Base-by-base conservation (phyloP, 1,140 invertebrate species). In the Drosophila setifemur region DNA sequence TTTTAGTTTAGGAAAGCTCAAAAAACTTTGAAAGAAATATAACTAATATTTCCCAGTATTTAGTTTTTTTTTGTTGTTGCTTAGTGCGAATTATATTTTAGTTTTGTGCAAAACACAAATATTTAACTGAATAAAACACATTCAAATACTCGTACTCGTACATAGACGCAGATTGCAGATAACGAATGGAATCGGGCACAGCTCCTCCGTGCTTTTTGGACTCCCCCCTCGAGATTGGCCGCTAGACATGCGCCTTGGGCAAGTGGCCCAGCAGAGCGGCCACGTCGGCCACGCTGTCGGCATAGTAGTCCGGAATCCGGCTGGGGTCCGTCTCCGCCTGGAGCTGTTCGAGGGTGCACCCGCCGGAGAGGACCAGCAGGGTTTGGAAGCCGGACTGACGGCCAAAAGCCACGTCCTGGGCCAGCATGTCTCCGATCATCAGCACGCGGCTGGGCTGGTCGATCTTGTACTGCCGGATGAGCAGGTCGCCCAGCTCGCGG, bases 401-500 rank as follows among this genome's bases (percentile, higher is more conserved):
- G 0, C 91, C 93, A 16, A 94, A 92, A 25, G 89, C 91, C 5
- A 94, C 90, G 48, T 94, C 93, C 71, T 92, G 90, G 11, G 92
- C 90, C n/a, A 93, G 92, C 93, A 93, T 92, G 39, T 94, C 93
- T 6, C 93, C 93, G 50, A 94, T 91, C 71, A 94, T 93, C 0
- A 94, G 88, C n/a, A 92, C 92, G 58, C 92, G 91, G n/a, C 79
- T 82, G 1, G 92, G 90, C 42, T 92, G 76, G 0, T 69, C 88
- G 6, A 93, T 85, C 0, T 91, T 85, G 23, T 90, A 92, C 11
- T 91, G 88, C 14, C 90, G 26, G 0, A 63, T 23, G 4, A 92
- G 37, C 45, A 89, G 89, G 4, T 91, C 55, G 26, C 91, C 92
- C 14, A 93, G 86, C 7, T 70, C 47, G 26, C 88, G 75, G 0